phyloP scores from a whole-genome alignment of 1,140 invertebrate species.

The Paraescarpia echinospica region DNA sequence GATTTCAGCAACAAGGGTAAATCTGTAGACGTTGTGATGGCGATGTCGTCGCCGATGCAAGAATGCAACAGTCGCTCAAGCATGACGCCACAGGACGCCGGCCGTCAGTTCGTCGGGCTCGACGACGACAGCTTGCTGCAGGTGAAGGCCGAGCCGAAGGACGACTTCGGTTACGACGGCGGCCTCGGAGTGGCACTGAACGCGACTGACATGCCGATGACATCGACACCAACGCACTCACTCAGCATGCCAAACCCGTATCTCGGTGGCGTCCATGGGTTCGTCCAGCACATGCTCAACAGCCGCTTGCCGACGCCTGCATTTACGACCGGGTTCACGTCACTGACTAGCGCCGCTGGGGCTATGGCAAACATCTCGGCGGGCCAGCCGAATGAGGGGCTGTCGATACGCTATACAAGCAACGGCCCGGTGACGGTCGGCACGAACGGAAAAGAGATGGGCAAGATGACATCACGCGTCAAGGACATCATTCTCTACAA shows the following conservation, averaged over 20 bases:
- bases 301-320: slow-evolving; percentile 2
- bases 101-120: background rate
- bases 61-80: background rate
- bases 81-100: background rate
- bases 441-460: slow-evolving; percentile 12
- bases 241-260: background rate
- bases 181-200: background rate
- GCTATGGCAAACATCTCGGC: background rate
- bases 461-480: slow-evolving; percentile 15
- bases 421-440: slow-evolving; percentile 20
- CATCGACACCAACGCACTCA: background rate
- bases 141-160: background rate
- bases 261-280: background rate
- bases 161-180: background rate
- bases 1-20: background rate
- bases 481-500: slow-evolving; percentile 30
- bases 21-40: background rate
- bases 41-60: background rate
- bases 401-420: slow-evolving; percentile 22
- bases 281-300: slow-evolving; percentile 15
- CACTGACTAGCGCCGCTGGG: background rate
- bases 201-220: background rate
- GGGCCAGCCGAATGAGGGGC: slow-evolving; percentile 11
- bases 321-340: background rate
- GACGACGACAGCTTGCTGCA: background rate